Evolutionary conservation across 2,888 invertebrate species (phyloP).

Genomic region (Erebia aethiops): DNA sequence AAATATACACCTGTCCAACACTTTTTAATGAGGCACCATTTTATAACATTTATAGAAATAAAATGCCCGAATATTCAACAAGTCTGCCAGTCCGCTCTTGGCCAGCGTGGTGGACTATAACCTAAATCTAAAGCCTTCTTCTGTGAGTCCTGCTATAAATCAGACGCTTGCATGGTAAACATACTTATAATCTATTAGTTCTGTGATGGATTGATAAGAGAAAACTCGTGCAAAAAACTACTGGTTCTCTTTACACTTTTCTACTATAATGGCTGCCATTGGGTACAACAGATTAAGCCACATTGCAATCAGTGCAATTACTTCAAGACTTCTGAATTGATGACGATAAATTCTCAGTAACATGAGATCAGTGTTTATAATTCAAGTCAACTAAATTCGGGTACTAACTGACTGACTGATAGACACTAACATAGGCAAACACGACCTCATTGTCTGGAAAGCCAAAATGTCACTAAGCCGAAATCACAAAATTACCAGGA

Average conservation of each 20-base stretch:
- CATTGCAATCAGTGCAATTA: not conserved
- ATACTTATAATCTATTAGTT: conserved; percentile 30
- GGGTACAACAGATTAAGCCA: too few relatives aligned
- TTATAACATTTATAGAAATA: too few relatives aligned
- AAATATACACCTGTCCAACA: not conserved
- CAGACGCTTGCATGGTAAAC: not conserved
- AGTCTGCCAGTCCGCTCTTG: too few relatives aligned
- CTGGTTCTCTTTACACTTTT: not conserved
- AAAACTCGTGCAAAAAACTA: conserved; percentile 19
- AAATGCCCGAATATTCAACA: too few relatives aligned
- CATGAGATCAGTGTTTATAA: not conserved
- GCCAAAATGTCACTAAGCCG: conserved; percentile 17
- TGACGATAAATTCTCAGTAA: not conserved
- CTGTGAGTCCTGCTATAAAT: not conserved
- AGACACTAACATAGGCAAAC: conserved; percentile 22
- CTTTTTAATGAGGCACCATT: not conserved
- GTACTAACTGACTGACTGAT: conserved; percentile 15
- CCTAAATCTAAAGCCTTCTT: not conserved
- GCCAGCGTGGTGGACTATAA: too few relatives aligned
- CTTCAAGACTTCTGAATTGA: not conserved
- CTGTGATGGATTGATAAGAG: conserved; percentile 35
- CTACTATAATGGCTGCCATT: not conserved
- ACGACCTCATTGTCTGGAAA: conserved; percentile 23
- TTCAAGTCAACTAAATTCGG: conserved; percentile 14
- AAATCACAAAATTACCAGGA: not conserved